Evolutionary conservation across 2,113 vertebrate species (phyloP).

Genomic region (Acrocephalus kingi): DNA sequence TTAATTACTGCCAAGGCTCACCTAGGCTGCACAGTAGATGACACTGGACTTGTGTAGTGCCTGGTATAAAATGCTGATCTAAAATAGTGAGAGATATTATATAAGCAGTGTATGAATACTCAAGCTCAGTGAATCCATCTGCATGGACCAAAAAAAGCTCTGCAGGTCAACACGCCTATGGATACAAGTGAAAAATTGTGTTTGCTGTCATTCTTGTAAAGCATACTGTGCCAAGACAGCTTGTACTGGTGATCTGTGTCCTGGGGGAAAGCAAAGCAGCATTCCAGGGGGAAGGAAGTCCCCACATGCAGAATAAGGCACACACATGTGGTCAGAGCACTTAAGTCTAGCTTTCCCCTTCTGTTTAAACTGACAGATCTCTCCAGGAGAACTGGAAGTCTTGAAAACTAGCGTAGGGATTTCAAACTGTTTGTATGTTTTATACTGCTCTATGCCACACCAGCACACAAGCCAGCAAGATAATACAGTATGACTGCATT

Average conservation of each 20-base stretch:
- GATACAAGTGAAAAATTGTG: background rate
- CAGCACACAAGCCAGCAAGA: background rate
- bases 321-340: rapidly evolving
- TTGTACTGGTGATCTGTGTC: background rate
- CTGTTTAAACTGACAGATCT: background rate
- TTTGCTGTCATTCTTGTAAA: background rate
- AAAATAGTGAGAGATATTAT: background rate
- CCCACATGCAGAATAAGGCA: background rate
- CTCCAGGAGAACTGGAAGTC: background rate
- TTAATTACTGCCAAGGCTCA: background rate
- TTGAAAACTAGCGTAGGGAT: background rate
- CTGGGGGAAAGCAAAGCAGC: background rate
- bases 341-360: background rate
- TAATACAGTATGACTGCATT: background rate
- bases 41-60: background rate
- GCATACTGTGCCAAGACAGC: background rate
- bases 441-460: background rate
- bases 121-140: background rate
- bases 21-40: background rate
- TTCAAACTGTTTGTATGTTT: background rate
- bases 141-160: background rate
- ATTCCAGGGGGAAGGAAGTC: background rate
- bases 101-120: background rate
- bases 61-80: background rate
- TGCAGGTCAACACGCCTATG: background rate